These are phyloP conservation scores for Belgica antarctica DNA, from an alignment of 2,888 invertebrate genomes.

Conservation along the genomic window DNA sequence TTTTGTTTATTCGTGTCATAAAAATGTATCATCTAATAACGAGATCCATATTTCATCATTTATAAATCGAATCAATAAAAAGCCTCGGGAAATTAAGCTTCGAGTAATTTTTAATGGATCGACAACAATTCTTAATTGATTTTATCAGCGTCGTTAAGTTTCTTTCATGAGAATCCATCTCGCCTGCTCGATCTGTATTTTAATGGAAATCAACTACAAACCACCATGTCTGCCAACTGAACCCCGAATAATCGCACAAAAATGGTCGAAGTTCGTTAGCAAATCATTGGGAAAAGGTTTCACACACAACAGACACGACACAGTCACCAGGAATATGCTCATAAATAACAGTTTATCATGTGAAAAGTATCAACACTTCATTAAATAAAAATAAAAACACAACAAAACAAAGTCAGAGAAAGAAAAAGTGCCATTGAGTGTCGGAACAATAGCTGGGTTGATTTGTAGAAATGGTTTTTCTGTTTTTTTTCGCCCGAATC, in stretches of 20 bases:
- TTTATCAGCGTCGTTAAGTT: background rate
- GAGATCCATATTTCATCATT: conserved; percentile 17
- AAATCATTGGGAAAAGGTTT: no score
- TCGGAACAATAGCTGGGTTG: conserved; percentile 36
- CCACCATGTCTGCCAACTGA: conserved; percentile 1
- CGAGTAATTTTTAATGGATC: background rate
- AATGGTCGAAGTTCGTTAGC: no score
- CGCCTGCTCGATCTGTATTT: background rate
- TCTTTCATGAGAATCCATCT: background rate
- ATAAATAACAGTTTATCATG: conserved; percentile 42
- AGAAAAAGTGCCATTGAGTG: background rate
- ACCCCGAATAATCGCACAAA: no score
- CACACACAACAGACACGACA: background rate
- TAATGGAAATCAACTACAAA: no score
- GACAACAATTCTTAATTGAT: conserved; percentile 20
- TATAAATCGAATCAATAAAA: conserved; percentile 22
- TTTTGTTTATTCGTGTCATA: conserved; percentile 9
- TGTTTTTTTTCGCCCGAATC: background rate
- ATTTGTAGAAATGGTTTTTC: conserved; percentile 42
- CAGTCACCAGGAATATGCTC: background rate
- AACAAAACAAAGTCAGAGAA: conserved; percentile 9
- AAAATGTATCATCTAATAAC: conserved; percentile 22
- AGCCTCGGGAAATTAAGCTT: background rate
- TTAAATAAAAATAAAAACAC: conserved; percentile 43
- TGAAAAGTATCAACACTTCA: conserved; percentile 42